Conservation (phyloP, 1,140 invertebrate genomes). For the Philaenus spumarius region DNA sequence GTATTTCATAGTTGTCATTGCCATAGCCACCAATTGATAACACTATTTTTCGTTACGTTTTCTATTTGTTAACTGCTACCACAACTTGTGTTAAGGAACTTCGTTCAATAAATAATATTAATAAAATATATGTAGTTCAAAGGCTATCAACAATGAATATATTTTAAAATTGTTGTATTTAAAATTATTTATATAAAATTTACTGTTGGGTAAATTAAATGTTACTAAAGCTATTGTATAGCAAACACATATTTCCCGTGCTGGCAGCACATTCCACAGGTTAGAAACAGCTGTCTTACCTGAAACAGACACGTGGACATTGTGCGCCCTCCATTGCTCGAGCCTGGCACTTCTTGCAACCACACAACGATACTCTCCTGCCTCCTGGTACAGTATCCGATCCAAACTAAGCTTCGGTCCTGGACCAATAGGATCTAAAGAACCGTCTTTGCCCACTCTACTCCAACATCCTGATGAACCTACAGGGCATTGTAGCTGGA, state of each 20-base stretch:
- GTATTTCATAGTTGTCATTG: too few species aligned
- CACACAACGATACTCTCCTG: constrained; percentile 66
- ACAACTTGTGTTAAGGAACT: too few species aligned
- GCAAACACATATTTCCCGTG: background rate
- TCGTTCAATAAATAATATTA: background rate
- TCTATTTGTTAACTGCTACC: too few species aligned
- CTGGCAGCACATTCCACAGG: constrained; percentile 32
- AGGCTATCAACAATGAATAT: too few species aligned
- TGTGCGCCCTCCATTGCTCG: constrained; percentile 44
- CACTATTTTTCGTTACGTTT: too few species aligned
- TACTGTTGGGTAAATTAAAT: background rate
- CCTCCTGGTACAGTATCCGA: constrained; percentile 67
- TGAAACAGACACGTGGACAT: constrained; percentile 47
- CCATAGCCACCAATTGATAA: too few species aligned
- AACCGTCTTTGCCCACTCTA: constrained; percentile 29
- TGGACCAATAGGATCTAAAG: constrained; percentile 44
- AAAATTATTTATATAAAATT: background rate
- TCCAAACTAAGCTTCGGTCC: constrained; percentile 52
- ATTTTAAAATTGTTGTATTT: background rate
- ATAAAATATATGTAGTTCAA: background rate
- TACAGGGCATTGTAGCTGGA: constrained; percentile 74
- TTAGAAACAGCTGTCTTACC: constrained; percentile 40
- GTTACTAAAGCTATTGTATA: constrained; percentile 13
- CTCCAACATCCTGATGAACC: constrained; percentile 52
- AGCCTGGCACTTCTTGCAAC: constrained; percentile 46